Base-by-base conservation (phyloP, 2,797 vertebrate genomes). In the Anguilla pacifica region DNA sequence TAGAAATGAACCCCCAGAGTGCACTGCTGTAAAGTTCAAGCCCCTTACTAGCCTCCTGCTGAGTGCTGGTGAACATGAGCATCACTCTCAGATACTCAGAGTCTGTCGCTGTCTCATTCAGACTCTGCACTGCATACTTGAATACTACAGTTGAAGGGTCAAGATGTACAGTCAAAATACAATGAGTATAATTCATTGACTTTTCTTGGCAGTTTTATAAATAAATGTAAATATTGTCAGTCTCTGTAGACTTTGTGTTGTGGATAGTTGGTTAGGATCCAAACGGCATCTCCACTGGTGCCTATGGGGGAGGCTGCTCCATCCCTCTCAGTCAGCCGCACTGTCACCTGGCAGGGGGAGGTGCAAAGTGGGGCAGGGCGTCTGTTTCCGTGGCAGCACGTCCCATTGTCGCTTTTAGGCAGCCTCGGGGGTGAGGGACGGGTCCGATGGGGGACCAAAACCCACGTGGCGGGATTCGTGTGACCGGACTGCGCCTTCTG, bases 251-350 rank as follows among this genome's bases (percentile, higher is more conserved):
- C 2, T 77, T 19, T 13, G 35, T 35, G 13, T 35, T 72, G 7
- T 6, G 28, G 28, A 35, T 72, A 2, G 70, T 72, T 0, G n/a
- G 13, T 72, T 3, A 72, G 70, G 10, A 2, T 35, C 28, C 64
- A 70, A 28, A 70, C 64, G 35, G 35, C 35, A 35, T 35, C 35
- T 35, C 35, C 35, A 35, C 1, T 35, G 35, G 35, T 35, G 35
- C 35, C 35, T 35, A 1, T 35, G 31, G 35, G 19, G 59, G 55
- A 28, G 0, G 61, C 1, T 11, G 9, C 2, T 9, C 22, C 64
- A 53, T 72, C 92, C 91, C 64, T 88, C 4, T 88, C 90, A 46
- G 57, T 35, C 57, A 43, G 39, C 77, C 19, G 6, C 22, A 3
- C 19, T 81, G 31, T 49, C 77, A 81, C 77, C 77, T 81, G 77